phyloP scores from a whole-genome alignment of 2,888 invertebrate genomes.

The Drosophila picticornis region DNA sequence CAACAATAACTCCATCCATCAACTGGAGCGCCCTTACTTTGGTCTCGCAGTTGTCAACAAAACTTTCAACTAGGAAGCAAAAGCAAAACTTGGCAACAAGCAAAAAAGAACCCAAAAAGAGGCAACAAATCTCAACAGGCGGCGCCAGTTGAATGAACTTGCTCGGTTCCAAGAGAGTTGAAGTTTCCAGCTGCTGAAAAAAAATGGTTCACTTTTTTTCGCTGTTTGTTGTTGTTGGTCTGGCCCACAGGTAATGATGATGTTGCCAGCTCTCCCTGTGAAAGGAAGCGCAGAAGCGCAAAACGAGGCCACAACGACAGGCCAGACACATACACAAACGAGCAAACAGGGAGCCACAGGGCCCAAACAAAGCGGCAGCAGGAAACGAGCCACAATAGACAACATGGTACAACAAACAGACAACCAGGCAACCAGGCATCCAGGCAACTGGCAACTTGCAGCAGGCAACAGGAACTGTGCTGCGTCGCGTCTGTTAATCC shows the following conservation, averaged over 20 bases:
- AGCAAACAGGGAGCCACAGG: constrained; percentile 22
- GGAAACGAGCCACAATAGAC: constrained; percentile 76
- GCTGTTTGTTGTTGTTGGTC: constrained; percentile 37
- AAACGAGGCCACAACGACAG: constrained; percentile 56
- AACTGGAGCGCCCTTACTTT: constrained; percentile 74
- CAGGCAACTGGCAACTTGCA: constrained; percentile 31
- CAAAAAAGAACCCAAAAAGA: constrained; percentile 28
- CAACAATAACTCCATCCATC: constrained; percentile 65
- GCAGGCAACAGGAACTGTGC: constrained; percentile 56
- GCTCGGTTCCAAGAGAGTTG: constrained; percentile 46
- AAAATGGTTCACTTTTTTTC: constrained; percentile 54
- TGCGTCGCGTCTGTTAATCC: constrained; percentile 57
- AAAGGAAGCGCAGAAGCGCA: constrained; percentile 64
- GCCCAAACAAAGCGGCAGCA: constrained; percentile 66
- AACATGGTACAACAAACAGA: constrained; percentile 50
- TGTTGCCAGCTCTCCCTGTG: constrained; percentile 73
- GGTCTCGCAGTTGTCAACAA: constrained; percentile 53
- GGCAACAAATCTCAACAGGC: constrained; percentile 66
- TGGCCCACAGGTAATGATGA: constrained; percentile 71
- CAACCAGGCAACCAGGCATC: constrained; percentile 12
- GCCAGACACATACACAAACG: constrained; percentile 24
- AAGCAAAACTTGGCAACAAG: constrained; percentile 21
- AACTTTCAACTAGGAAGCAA: constrained; percentile 65
- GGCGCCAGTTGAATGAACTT: constrained; percentile 76
- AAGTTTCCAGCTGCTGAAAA: constrained; percentile 51